A percentile compares a stretch with the other conserved stretches of the same genome.
phyloP scores from a whole-genome alignment of 2,113 vertebrate genomes.

The Xerus inauris region DNA sequence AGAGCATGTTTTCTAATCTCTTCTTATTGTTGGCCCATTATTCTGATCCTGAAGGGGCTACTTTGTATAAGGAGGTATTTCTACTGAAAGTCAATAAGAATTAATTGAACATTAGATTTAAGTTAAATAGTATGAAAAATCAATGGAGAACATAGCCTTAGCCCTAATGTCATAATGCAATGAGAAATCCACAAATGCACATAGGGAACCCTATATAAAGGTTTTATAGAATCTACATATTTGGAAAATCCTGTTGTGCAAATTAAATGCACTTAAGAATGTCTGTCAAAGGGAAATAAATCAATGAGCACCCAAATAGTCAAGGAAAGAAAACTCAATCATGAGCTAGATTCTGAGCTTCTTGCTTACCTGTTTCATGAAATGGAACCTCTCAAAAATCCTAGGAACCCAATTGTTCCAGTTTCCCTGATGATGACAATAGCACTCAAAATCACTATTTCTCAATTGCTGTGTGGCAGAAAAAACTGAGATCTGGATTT shows the following conservation, averaged over 20 bases:
- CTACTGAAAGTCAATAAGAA: not conserved
- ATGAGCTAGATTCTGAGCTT: not conserved
- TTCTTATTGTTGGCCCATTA: not conserved
- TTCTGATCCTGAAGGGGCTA: not conserved
- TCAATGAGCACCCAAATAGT: not conserved
- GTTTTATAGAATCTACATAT: not conserved
- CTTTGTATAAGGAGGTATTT: not conserved
- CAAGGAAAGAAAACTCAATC: not conserved
- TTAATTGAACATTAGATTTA: slow-evolving; percentile 45
- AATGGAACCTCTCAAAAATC: not conserved
- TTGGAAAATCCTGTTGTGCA: slow-evolving; percentile 2
- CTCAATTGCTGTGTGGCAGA: not conserved
- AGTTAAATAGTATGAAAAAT: slow-evolving; percentile 35
- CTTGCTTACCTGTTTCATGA: not conserved
- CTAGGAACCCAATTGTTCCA: not conserved
- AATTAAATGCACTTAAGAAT: not conserved
- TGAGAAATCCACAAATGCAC: not conserved
- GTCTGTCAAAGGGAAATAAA: not conserved
- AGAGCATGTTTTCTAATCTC: not conserved
- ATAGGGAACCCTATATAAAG: not conserved
- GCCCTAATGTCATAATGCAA: not conserved
- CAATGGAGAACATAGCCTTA: not conserved
- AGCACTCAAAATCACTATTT: not conserved
- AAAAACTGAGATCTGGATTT: not conserved
- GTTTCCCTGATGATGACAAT: not conserved